Evolutionary conservation across 2,113 vertebrate genomes (phyloP).

Genomic region (Pogonocichla stellata): DNA sequence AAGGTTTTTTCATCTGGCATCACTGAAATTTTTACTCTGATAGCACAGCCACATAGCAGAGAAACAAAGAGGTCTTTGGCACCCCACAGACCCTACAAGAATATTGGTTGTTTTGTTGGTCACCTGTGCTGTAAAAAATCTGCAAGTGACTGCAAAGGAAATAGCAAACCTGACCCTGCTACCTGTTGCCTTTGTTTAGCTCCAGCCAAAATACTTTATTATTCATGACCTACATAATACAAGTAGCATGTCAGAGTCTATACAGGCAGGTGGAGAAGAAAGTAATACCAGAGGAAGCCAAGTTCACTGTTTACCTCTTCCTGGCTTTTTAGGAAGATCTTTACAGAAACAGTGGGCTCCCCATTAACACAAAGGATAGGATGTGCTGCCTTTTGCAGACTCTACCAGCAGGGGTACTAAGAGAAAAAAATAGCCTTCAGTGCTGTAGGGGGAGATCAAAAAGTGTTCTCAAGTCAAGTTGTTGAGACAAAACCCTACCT

Average conservation of each 20-base stretch:
- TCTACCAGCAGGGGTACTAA: neutral
- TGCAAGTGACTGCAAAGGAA: neutral
- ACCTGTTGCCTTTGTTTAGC: neutral
- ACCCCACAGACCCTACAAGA: neutral
- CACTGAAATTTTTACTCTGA: neutral
- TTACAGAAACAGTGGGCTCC: neutral
- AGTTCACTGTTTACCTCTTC: neutral
- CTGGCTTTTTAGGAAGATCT: neutral
- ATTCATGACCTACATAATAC: neutral
- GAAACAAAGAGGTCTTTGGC: neutral
- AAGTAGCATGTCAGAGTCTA: neutral
- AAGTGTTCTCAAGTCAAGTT: constrained; percentile 10
- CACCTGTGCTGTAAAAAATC: neutral
- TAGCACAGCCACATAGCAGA: neutral
- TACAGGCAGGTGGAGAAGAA: neutral
- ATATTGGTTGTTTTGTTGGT: neutral
- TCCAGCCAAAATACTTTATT: constrained; percentile 10
- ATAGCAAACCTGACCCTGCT: neutral
- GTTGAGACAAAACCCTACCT: neutral
- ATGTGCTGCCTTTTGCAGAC: neutral
- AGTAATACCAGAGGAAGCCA: neutral
- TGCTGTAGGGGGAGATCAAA: constrained; percentile 24
- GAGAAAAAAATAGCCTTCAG: constrained; percentile 9
- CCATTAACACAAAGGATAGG: neutral
- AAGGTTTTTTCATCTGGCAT: neutral